Evolutionary conservation across 2,888 invertebrate genomes (phyloP).

Genomic region (Neria commutata): DNA sequence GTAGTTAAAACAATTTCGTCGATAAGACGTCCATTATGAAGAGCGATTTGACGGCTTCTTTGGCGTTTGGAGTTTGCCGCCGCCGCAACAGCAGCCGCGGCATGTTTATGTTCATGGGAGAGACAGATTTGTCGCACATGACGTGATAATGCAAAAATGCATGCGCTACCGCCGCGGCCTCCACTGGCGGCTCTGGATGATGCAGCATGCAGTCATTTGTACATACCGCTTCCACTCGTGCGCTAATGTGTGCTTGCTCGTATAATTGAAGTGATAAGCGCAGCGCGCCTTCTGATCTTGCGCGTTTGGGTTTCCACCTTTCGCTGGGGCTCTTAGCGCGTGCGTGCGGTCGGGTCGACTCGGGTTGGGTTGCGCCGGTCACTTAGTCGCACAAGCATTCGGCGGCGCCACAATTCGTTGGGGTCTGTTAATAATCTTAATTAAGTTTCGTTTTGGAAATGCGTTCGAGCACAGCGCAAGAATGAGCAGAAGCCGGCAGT

Average conservation of each 20-base stretch:
- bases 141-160: constrained; percentile 32
- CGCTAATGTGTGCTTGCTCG: not conserved
- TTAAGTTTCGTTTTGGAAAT: constrained; percentile 36
- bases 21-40: constrained; percentile 58
- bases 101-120: constrained; percentile 14
- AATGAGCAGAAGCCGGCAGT: too few species aligned
- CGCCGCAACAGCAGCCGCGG: constrained; percentile 6
- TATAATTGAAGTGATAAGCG: constrained; percentile 15
- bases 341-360: constrained; percentile 10
- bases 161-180: not conserved
- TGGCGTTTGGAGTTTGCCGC: constrained; percentile 53
- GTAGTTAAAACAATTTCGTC: constrained; percentile 57
- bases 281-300: constrained; percentile 49
- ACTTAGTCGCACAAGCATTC: constrained; percentile 25
- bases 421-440: constrained; percentile 43
- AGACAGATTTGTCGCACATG: constrained; percentile 37
- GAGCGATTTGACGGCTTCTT: constrained; percentile 58
- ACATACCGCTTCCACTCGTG: constrained; percentile 18
- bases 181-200: not conserved
- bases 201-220: constrained; percentile 24
- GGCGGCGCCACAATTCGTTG: constrained; percentile 45
- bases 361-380: not conserved
- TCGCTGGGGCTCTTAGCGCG: not conserved
- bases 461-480: not conserved
- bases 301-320: not conserved